phyloP scores from a whole-genome alignment of 2,888 invertebrate genomes.

The Lycocerus yunnanus region DNA sequence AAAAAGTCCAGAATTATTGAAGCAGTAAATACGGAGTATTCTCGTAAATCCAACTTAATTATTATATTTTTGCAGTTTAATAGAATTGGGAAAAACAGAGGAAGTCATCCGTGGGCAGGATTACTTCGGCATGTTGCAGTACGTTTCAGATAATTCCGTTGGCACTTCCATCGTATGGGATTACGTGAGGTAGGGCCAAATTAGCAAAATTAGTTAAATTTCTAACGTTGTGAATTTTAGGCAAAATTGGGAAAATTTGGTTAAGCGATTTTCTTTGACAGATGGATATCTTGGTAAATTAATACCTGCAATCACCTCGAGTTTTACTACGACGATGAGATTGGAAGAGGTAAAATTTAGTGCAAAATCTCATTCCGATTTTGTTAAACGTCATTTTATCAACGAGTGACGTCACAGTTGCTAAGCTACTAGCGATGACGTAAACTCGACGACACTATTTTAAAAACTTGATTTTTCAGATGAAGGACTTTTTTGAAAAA shows the following conservation, averaged over 20 bases:
- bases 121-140: slow-evolving; percentile 72
- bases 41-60: background rate
- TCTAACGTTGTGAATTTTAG: slow-evolving; percentile 52
- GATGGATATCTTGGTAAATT: slow-evolving; percentile 80
- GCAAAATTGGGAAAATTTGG: slow-evolving; percentile 74
- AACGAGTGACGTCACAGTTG: background rate
- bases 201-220: background rate
- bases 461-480: slow-evolving; percentile 60
- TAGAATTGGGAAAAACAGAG: slow-evolving; percentile 65
- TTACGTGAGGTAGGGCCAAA: slow-evolving; percentile 64
- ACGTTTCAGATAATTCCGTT: slow-evolving; percentile 73
- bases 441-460: background rate
- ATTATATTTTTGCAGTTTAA: slow-evolving; percentile 61
- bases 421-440: background rate
- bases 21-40: slow-evolving; percentile 30
- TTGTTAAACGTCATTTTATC: background rate
- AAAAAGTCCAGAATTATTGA: slow-evolving; percentile 67
- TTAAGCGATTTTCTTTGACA: slow-evolving; percentile 79
- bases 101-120: slow-evolving; percentile 81
- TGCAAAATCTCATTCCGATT: background rate
- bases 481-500: slow-evolving; percentile 74
- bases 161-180: slow-evolving; percentile 83
- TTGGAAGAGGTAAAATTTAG: slow-evolving; percentile 68
- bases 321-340: slow-evolving; percentile 71
- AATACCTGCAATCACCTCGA: slow-evolving; percentile 70